Base-by-base conservation (phyloP, 2,113 vertebrate genomes). In the Silurus meridionalis region DNA sequence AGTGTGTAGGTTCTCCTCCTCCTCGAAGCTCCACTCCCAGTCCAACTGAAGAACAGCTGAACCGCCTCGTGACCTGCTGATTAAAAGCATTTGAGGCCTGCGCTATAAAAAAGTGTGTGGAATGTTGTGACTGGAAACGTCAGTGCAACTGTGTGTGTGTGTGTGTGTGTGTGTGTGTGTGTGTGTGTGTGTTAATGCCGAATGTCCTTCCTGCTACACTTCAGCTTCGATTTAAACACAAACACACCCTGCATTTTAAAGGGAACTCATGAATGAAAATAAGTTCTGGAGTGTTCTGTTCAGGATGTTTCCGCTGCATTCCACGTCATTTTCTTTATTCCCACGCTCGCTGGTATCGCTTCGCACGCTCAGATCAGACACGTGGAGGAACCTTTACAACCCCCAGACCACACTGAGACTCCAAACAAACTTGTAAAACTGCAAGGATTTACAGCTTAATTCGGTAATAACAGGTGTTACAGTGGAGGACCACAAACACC, bases 51-150 rank as follows among this genome's bases (percentile, higher is more conserved):
- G 93, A 37, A 93, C 94, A 95, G 94, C 94, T 95, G 93, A 92
- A 92, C 91, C 25, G 92, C 93, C 93, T 92, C 92, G 91, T 95
- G 94, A 95, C 93, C 94, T 91, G 50, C 92, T 94, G 93, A 95
- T 95, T 95, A 92, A 93, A 95, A 94, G 92, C 94, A 94, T 93
- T 95, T 91, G 92, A 90, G 91, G 88, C 92, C 89, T 84, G 89
- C 84, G 64, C 93, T 93, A 93, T 93, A 93, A 94, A 93, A 93
- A 71, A 88, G 88, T 87, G 91, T 89, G 91, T 89, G 93, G 94
- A 95, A 95, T 95, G 94, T 88, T 50, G 92, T 79, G 92, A 93
- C 90, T 89, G 91, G 91, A 89, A 85, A 83, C 46, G 71, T 91
- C 92, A 91, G 87, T 23, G 88, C 88, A 89, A 37, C 37, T 37